Percentiles rank a stretch among this genome's conserved stretches.
Conservation (phyloP, 2,888 invertebrate genomes). For the Spilosoma lubricipeda region DNA sequence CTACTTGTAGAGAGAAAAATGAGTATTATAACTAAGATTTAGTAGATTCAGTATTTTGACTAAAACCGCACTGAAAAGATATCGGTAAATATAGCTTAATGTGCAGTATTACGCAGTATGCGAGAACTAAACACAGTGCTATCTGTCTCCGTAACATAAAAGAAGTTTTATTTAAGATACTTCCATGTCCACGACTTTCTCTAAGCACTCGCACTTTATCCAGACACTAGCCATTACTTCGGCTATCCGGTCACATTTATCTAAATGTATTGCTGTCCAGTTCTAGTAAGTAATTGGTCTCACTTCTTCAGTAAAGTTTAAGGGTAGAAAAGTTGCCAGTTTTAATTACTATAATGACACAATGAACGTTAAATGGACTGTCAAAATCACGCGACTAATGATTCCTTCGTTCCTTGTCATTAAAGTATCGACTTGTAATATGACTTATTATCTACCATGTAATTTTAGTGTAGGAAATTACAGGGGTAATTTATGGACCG, state of each 20-base stretch:
- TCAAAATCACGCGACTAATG: background rate
- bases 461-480: slow-evolving; percentile 5
- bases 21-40: too few relatives aligned
- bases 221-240: background rate
- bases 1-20: background rate
- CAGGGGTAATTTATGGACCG: background rate
- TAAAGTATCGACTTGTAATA: slow-evolving; percentile 4
- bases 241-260: background rate
- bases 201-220: background rate
- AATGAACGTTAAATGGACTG: background rate
- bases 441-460: background rate
- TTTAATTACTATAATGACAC: background rate
- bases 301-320: background rate
- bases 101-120: background rate
- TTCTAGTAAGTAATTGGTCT: background rate
- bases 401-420: background rate
- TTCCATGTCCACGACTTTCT: background rate
- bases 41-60: too few relatives aligned
- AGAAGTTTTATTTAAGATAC: background rate
- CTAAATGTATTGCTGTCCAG: background rate
- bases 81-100: background rate
- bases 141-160: background rate
- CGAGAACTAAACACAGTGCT: background rate
- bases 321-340: background rate
- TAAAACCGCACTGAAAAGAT: too few relatives aligned